Evolutionary conservation across 2,113 vertebrate genomes (phyloP).

Genomic region (Hucho hucho): DNA sequence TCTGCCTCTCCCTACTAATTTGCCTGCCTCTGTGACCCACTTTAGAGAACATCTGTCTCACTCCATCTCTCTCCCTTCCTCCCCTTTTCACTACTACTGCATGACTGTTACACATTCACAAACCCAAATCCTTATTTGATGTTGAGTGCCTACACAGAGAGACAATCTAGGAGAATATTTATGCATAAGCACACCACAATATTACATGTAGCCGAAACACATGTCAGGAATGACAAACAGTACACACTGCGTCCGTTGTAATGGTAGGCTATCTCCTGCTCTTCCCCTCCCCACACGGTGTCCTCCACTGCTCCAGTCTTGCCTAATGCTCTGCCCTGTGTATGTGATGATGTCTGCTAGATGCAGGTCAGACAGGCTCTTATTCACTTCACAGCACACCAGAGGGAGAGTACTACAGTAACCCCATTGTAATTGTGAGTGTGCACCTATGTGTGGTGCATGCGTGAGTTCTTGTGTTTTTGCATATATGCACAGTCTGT

Average conservation of each 20-base stretch:
- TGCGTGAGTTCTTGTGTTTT: neutral
- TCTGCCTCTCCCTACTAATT: neutral
- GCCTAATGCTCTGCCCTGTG: neutral
- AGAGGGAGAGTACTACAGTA: neutral
- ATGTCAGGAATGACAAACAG: neutral
- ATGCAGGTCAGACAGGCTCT: neutral
- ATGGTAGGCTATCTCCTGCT: neutral
- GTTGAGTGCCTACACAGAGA: neutral
- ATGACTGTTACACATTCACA: neutral
- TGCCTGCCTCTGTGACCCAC: conserved; percentile 3
- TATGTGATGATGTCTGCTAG: neutral
- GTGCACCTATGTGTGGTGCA: neutral
- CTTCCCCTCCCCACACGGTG: neutral
- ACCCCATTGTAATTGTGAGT: neutral
- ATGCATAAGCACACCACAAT: neutral
- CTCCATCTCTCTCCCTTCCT: neutral
- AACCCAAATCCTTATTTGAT: conserved; percentile 1
- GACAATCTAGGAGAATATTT: neutral
- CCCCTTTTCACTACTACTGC: neutral
- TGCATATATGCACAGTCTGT: neutral
- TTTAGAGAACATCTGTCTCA: conserved; percentile 5
- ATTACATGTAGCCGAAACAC: neutral
- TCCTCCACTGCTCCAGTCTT: neutral
- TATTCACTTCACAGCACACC: neutral
- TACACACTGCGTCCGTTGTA: neutral